Evolutionary conservation across 2,888 invertebrate genomes (phyloP).

Genomic region (Spialia ferax): DNA sequence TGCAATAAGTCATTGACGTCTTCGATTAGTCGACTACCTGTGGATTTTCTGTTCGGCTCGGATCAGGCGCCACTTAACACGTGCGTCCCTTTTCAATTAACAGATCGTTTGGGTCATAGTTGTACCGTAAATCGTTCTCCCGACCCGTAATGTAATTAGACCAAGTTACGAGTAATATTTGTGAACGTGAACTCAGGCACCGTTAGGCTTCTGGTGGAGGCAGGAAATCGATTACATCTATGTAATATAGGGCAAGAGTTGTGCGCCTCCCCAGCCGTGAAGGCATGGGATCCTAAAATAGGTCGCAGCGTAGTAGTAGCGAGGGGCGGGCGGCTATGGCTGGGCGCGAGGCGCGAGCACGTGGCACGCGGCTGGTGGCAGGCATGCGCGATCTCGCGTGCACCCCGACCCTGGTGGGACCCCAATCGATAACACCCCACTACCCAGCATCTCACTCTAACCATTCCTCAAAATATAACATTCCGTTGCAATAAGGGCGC

Average conservation of each 20-base stretch:
- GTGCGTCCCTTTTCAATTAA: constrained; percentile 10
- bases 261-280: constrained; percentile 27
- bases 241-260: constrained; percentile 35
- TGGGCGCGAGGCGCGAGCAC: constrained; percentile 25
- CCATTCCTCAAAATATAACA: constrained; percentile 72
- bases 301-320: constrained; percentile 45
- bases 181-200: constrained; percentile 11
- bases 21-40: constrained; percentile 10
- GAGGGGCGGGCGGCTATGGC: constrained; percentile 44
- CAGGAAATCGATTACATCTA: constrained; percentile 39
- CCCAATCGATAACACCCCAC: constrained; percentile 70
- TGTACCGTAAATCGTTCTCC: neutral
- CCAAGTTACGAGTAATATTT: neutral
- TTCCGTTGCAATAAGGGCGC: constrained; percentile 70
- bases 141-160: neutral
- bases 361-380: constrained; percentile 28
- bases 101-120: constrained; percentile 2
- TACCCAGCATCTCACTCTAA: constrained; percentile 61
- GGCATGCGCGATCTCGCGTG: constrained; percentile 64
- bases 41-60: constrained; percentile 2
- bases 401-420: constrained; percentile 70
- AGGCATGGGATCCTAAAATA: constrained; percentile 43
- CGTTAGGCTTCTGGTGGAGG: constrained; percentile 35
- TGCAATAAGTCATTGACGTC: neutral
- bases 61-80: constrained; percentile 1